These are phyloP conservation scores for Cheilosia pagana DNA, from an alignment of 2,888 invertebrate species.

Conservation along the genomic window DNA sequence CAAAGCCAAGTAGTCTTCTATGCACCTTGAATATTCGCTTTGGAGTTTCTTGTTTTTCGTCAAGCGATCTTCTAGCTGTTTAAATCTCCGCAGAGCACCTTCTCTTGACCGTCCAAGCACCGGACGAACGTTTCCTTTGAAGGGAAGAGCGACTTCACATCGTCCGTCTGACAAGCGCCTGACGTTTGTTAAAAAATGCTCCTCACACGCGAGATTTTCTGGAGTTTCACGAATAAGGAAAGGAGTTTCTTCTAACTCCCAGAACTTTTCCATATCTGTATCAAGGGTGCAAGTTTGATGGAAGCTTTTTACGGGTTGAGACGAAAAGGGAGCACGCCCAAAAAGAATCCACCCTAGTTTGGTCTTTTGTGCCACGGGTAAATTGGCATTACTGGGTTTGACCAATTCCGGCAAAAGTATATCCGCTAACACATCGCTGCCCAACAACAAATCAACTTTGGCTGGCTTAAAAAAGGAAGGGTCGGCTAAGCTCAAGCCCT, in stretches of 20 bases:
- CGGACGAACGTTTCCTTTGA: conserved; percentile 42
- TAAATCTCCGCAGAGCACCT: conserved; percentile 11
- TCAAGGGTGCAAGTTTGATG: neutral
- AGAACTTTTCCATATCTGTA: neutral
- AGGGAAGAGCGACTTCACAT: conserved; percentile 28
- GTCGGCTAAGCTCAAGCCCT: conserved; percentile 25
- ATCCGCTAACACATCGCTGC: conserved; percentile 14
- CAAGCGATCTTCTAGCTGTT: conserved; percentile 8
- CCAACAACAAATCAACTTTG: conserved; percentile 22
- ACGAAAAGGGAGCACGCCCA: neutral
- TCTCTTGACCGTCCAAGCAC: conserved; percentile 29
- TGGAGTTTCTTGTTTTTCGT: neutral
- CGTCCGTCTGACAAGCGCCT: conserved; percentile 1
- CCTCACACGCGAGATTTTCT: conserved; percentile 24
- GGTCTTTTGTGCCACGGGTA: conserved; percentile 7
- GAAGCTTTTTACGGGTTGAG: neutral
- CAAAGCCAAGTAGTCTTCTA: conserved; percentile 7
- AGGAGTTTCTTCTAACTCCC: conserved; percentile 2
- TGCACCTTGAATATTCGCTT: neutral
- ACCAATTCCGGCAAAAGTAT: conserved; percentile 18
- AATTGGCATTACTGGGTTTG: neutral
- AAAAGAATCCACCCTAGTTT: conserved; percentile 16
- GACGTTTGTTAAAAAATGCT: conserved; percentile 10
- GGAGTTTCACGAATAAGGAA: neutral
- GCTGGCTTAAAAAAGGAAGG: conserved; percentile 14